A percentile compares a stretch with the other conserved stretches of the same genome.
These are phyloP conservation scores for Alces alces DNA, from an alignment of 2,113 vertebrate species.

Conservation along the genomic window DNA sequence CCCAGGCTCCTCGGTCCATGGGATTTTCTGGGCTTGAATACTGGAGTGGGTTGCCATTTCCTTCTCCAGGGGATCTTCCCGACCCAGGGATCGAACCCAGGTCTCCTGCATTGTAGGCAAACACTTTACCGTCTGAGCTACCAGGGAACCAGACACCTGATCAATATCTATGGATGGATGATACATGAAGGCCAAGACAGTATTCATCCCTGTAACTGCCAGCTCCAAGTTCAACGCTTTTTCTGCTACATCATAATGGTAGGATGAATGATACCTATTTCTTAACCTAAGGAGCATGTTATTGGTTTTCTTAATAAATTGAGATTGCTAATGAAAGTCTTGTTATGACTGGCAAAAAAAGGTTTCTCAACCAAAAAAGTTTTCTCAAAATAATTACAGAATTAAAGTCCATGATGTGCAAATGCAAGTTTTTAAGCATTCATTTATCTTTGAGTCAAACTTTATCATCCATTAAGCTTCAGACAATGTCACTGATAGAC, in stretches of 20 bases:
- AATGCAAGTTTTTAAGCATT: background rate
- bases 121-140: too few species aligned
- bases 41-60: too few species aligned
- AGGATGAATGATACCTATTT: background rate
- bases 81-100: too few species aligned
- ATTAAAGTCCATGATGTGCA: background rate
- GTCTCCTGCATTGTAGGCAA: too few species aligned
- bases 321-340: background rate
- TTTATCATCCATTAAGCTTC: background rate
- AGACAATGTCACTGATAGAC: background rate
- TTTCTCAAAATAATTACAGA: slow-evolving; percentile 6
- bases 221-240: background rate
- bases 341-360: background rate
- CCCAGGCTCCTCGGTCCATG: too few species aligned
- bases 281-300: background rate
- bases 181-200: background rate
- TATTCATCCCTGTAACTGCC: background rate
- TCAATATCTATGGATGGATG: background rate
- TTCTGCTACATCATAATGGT: background rate
- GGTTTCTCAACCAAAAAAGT: background rate
- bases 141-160: background rate
- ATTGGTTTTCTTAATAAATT: slow-evolving; percentile 21
- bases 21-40: too few species aligned
- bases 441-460: slow-evolving; percentile 37
- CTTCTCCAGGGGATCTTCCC: too few species aligned